These are phyloP conservation scores for Pterophyllum scalare DNA, from an alignment of 2,113 vertebrate species.

Conservation along the genomic window DNA sequence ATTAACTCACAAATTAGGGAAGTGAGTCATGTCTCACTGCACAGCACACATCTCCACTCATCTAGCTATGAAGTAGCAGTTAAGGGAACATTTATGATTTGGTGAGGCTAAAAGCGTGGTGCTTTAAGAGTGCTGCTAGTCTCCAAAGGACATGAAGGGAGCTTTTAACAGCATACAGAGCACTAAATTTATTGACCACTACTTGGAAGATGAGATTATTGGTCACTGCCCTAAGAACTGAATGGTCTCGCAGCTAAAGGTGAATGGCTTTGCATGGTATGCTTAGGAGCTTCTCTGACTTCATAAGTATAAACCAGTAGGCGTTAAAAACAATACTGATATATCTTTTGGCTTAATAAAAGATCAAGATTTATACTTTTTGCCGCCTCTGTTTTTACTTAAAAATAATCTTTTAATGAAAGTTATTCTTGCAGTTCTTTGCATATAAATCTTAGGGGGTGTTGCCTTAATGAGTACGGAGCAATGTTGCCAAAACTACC, in stretches of 20 bases:
- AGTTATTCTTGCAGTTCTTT: background rate
- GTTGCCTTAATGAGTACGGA: background rate
- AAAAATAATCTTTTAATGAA: background rate
- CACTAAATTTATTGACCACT: slow-evolving; percentile 46
- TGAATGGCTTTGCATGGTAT: slow-evolving; percentile 74
- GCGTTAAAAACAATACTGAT: slow-evolving; percentile 55
- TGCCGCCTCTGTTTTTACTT: slow-evolving; percentile 49
- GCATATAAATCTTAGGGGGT: background rate
- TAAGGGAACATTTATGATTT: slow-evolving; percentile 23
- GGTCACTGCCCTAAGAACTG: slow-evolving; percentile 52
- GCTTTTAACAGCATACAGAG: slow-evolving; percentile 51
- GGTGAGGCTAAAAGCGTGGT: slow-evolving; percentile 35
- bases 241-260: slow-evolving; percentile 57
- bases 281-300: slow-evolving; percentile 63
- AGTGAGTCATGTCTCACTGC: slow-evolving; percentile 5
- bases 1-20: background rate
- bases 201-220: slow-evolving; percentile 23
- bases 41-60: slow-evolving; percentile 17
- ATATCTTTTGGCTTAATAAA: slow-evolving; percentile 70
- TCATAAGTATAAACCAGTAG: slow-evolving; percentile 61
- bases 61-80: slow-evolving; percentile 47
- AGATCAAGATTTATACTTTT: slow-evolving; percentile 37
- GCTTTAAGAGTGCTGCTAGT: slow-evolving; percentile 20
- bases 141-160: slow-evolving; percentile 15
- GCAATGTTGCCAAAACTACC: background rate